Percentiles rank a stretch among this genome's conserved stretches.
Evolutionary conservation across 2,113 vertebrate genomes (phyloP).

Genomic region (Procapra przewalskii): DNA sequence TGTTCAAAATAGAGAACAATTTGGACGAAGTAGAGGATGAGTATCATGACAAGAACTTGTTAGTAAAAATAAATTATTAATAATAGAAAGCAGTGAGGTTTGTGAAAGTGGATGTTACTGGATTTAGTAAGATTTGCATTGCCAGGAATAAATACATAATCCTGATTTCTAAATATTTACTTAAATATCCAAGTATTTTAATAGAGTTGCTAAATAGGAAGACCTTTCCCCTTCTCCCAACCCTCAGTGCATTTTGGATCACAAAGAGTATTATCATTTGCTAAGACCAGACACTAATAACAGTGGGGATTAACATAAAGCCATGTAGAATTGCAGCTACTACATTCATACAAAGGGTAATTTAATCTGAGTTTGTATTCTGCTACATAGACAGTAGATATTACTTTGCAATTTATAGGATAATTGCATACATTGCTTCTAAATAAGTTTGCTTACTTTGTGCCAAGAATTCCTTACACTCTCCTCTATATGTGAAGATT

Average conservation of each 20-base stretch:
- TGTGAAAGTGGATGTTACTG: neutral
- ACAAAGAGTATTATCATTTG: constrained; percentile 29
- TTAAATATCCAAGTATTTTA: neutral
- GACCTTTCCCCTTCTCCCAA: neutral
- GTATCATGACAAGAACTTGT: neutral
- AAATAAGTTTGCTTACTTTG: constrained; percentile 69
- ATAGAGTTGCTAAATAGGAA: neutral
- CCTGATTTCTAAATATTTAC: neutral
- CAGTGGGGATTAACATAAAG: constrained; percentile 67
- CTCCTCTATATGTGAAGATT: constrained; percentile 10
- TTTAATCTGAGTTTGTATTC: constrained; percentile 51
- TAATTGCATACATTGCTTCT: constrained; percentile 61
- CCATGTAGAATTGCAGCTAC: constrained; percentile 63
- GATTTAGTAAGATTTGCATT: neutral
- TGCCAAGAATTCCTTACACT: constrained; percentile 36
- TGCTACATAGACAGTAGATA: constrained; percentile 58
- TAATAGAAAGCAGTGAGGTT: neutral
- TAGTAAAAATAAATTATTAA: neutral
- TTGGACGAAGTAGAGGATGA: neutral
- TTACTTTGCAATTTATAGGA: constrained; percentile 61
- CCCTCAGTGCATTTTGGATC: constrained; percentile 36
- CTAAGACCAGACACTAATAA: constrained; percentile 58
- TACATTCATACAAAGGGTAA: constrained; percentile 64
- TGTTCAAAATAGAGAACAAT: neutral
- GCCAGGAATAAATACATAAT: neutral